Percentiles rank a stretch among this genome's conserved stretches.
Conservation (phyloP, 2,888 invertebrate genomes). For the Minunthozetes semirufus region DNA sequence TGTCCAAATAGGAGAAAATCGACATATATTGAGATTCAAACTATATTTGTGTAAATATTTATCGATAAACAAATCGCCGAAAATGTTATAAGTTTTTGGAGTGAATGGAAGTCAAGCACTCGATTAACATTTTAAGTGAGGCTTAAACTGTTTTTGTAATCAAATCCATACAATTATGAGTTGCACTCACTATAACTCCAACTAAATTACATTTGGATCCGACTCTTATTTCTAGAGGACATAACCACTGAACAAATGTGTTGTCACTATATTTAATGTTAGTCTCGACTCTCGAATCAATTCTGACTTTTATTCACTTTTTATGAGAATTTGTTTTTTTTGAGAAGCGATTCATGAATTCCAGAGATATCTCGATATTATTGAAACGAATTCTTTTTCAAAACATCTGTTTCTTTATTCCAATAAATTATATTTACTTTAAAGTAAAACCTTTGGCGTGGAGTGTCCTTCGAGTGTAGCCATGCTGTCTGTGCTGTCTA, state of each 20-base stretch:
- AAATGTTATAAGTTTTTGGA: background rate
- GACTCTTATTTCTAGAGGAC: too few species aligned
- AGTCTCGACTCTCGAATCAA: too few species aligned
- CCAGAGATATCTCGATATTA: background rate
- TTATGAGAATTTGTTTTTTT: conserved; percentile 4
- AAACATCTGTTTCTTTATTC: conserved; percentile 14
- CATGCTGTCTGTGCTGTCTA: conserved; percentile 10
- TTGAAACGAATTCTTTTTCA: background rate
- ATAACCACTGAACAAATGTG: too few species aligned
- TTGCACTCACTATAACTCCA: too few species aligned
- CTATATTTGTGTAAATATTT: conserved; percentile 12
- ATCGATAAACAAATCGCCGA: background rate
- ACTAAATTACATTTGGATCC: too few species aligned
- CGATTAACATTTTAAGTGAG: background rate
- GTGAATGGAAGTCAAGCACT: background rate
- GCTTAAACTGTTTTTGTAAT: background rate
- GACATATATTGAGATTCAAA: background rate
- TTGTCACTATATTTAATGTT: too few species aligned
- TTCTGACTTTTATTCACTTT: too few species aligned
- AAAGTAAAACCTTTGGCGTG: background rate
- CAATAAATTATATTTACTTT: conserved; percentile 4
- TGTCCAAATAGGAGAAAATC: too few species aligned
- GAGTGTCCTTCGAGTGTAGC: conserved; percentile 8
- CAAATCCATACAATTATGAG: background rate
- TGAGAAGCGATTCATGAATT: conserved; percentile 12